Evolutionary conservation across 2,113 vertebrate species (phyloP), one percentile per base, ranked within the genome.

Genomic region (Galemys pyrenaicus): DNA sequence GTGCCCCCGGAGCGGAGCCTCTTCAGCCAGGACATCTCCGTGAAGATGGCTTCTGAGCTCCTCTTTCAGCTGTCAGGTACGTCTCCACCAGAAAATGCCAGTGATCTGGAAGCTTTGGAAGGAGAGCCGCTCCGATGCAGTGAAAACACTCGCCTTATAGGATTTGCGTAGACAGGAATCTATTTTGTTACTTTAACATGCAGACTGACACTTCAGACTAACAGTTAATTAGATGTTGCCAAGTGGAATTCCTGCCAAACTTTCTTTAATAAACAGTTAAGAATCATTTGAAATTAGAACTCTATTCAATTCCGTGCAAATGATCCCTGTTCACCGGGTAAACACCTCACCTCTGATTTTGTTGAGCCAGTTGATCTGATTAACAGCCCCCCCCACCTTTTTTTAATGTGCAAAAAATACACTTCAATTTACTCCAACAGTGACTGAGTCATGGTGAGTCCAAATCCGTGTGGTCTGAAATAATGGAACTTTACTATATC

Each of bases 1-100:
- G 98, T 98, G 82, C 97, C 98, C 96, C 99, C 99, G 9, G 99
- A 99, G 97, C 99, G 99, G 97, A 99, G 98, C 94, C 99, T 99
- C 10, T 99, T 99, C 98, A 99, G 99, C 97, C 99, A 99, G 98
- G 99, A 99, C 97, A 99, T 99, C 98, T 99, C 99, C 6, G 99
- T 99, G 98, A 99, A 99, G 98, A 99, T 99, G 99, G 99, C 99
- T 95, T 99, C 99, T 0, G 99, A 99, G 97, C 99, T 99, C 58
- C 99, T 99, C 97, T 99, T 99, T 98, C 99, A 99, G 96, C 97
- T 99, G 90, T 99, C 99, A 97, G 99, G 99, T 99, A 99, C 49
- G 96, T 93, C 58, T 71, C 30, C 44, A 37, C 22, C 0, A 32
- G n/a, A 46, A 56, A 74, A 46, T 5, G 56, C 4, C 67, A 56